Base-by-base conservation (phyloP, 2,888 invertebrate species). In the Camponotus fellah region DNA sequence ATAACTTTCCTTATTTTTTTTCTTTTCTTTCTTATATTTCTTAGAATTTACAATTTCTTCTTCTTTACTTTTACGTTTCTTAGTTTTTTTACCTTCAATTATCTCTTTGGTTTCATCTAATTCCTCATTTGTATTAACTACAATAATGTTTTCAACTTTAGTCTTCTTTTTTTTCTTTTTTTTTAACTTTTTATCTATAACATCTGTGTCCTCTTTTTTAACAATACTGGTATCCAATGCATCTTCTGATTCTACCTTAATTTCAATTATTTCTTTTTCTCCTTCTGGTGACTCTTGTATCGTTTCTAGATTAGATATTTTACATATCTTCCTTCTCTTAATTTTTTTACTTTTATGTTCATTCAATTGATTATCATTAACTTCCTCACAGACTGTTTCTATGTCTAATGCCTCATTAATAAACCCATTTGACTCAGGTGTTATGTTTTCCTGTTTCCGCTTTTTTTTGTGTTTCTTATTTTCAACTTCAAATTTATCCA, bases 401-500 rank as follows among this genome's bases (percentile, higher is more conserved):
- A 88, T 49, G 32, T 94, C 92, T 74, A 94, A 88, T 12, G 91
- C 94, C 85, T 92, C 90, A 68, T 94, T 94, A 9, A 91, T 84
- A 83, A 93, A 91, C n/a, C 91, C 90, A 2, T 72, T 83, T n/a
- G 83, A 69, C 3, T 81, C 77, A n/a, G 65, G n/a, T 72, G 12
- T 79, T 2, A 49, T 84, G n/a, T 64, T 60, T 4, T 86, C 60
- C 8, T 56, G 69, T 46, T 89, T 88, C 37, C 86, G 89, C 40
- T 91, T 91, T 62, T 90, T 92, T 75, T 90, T 92, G 9, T 84
- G 68, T 69, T 93, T 93, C 3, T 89, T 90, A 81, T 91, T 92
- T 40, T 92, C 92, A 12, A 95, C 92, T 83, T 94, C 94, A 77
- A 93, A 94, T 88, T 93, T 94, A 81, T 95, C 94, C 17, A 94